Conservation (phyloP, 2,888 invertebrate genomes). For the Urechis unicinctus region DNA sequence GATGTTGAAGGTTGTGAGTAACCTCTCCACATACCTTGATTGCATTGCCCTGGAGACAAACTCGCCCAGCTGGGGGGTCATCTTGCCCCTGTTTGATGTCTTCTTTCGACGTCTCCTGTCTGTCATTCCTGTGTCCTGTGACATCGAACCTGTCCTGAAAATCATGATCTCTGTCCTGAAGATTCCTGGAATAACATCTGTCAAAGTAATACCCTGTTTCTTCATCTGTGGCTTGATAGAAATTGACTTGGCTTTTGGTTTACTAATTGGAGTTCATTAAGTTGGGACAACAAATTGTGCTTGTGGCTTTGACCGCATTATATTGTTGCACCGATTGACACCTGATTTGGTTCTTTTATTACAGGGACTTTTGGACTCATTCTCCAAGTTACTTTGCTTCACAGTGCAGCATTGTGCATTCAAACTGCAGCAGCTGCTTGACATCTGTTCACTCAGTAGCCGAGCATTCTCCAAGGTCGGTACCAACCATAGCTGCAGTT, state of each 20-base stretch:
- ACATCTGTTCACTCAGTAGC: constrained; percentile 83
- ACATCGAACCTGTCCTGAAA: constrained; percentile 49
- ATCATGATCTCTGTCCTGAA: constrained; percentile 60
- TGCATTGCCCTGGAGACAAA: constrained; percentile 75
- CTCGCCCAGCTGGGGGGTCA: constrained; percentile 69
- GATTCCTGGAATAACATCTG: constrained; percentile 74
- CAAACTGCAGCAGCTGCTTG: constrained; percentile 65
- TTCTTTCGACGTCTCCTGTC: constrained; percentile 63
- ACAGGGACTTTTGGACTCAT: constrained; percentile 73
- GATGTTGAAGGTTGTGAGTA: constrained; percentile 48
- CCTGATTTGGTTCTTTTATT: constrained; percentile 10
- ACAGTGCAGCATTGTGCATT: constrained; percentile 83
- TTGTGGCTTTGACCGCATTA: no score
- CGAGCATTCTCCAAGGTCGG: constrained; percentile 72
- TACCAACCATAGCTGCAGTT: no score
- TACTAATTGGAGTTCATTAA: no score
- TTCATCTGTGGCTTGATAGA: no score
- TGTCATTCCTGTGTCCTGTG: constrained; percentile 43
- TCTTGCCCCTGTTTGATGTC: constrained; percentile 79
- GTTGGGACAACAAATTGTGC: no score
- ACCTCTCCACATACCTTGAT: constrained; percentile 88
- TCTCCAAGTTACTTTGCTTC: constrained; percentile 87
- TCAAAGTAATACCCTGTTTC: constrained; percentile 59
- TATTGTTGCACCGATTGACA: no score
- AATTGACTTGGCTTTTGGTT: no score